These are phyloP conservation scores for Acanthurus tractus DNA, from an alignment of 2,797 vertebrate species.

Conservation along the genomic window DNA sequence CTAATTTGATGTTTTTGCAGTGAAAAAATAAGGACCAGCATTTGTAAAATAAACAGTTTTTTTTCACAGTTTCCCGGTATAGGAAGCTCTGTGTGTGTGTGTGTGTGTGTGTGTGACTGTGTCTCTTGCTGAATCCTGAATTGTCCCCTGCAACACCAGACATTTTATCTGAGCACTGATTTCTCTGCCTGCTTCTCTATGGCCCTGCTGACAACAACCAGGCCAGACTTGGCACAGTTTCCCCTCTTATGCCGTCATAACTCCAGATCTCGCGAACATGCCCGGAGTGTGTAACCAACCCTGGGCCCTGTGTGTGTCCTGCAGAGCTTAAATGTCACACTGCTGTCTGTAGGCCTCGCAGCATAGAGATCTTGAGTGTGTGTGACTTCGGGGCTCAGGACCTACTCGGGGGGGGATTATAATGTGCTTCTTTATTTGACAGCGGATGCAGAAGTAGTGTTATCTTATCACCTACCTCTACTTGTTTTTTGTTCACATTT, in stretches of 20 bases:
- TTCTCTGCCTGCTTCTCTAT: conserved; percentile 21
- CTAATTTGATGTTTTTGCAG: background rate
- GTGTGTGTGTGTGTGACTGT: too few relatives aligned
- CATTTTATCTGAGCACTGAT: conserved; percentile 27
- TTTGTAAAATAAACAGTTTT: background rate
- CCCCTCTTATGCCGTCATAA: conserved; percentile 72
- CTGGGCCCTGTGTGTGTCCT: conserved; percentile 59
- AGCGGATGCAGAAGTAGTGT: conserved; percentile 42
- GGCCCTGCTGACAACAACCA: conserved; percentile 37
- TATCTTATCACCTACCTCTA: conserved; percentile 33
- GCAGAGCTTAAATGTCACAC: conserved; percentile 77
- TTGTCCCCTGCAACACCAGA: background rate
- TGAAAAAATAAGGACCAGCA: background rate
- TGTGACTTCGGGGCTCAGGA: conserved; percentile 45
- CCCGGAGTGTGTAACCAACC: conserved; percentile 65
- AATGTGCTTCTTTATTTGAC: conserved; percentile 60
- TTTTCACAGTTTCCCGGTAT: background rate
- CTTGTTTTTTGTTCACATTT: conserved; percentile 47
- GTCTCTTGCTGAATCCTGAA: background rate
- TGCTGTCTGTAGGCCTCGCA: conserved; percentile 71
- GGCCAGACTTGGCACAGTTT: conserved; percentile 74
- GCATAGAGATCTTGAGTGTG: conserved; percentile 47
- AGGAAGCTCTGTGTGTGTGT: too few relatives aligned
- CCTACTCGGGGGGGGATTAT: conserved; percentile 29
- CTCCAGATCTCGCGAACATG: conserved; percentile 81